Evolutionary conservation across 2,113 vertebrate species (phyloP).

Genomic region (Rhinopomastus cyanomelas): DNA sequence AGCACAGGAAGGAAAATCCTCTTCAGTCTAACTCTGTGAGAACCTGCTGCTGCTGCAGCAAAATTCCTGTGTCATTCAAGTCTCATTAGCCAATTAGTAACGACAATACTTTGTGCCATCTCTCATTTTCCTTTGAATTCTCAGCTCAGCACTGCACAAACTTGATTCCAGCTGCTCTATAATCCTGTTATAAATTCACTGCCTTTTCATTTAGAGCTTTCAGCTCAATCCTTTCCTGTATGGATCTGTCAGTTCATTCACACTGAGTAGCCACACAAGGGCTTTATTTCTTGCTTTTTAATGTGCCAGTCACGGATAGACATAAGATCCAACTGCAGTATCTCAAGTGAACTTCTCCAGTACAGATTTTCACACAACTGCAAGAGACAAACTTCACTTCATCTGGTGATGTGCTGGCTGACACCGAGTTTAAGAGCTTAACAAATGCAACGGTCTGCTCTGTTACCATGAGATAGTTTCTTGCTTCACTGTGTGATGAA

Average conservation of each 20-base stretch:
- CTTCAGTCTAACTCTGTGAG: neutral
- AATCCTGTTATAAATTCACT: too few relatives aligned
- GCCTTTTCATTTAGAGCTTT: too few relatives aligned
- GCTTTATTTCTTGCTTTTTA: too few relatives aligned
- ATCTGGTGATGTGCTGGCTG: conserved; percentile 39
- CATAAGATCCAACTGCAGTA: conserved; percentile 2
- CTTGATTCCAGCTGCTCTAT: too few relatives aligned
- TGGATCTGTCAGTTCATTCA: too few relatives aligned
- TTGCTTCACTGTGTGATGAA: neutral
- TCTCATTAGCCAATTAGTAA: neutral
- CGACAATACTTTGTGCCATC: too few relatives aligned
- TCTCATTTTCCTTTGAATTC: too few relatives aligned
- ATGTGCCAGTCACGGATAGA: too few relatives aligned
- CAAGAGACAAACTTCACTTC: conserved; percentile 50
- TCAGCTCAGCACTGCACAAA: too few relatives aligned
- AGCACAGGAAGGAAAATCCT: neutral
- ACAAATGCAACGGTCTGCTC: conserved; percentile 28
- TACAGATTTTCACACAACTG: conserved; percentile 49
- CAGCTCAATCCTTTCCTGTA: too few relatives aligned
- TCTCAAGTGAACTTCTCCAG: conserved; percentile 45
- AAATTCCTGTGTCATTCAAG: neutral
- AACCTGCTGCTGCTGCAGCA: neutral
- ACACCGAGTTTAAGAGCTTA: conserved; percentile 58
- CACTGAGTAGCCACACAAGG: too few relatives aligned
- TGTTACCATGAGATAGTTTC: neutral